A percentile compares a stretch with the other conserved stretches of the same genome.
These are phyloP conservation scores for Myrmophylax atrothorax DNA, from an alignment of 2,113 vertebrate genomes.

Conservation along the genomic window DNA sequence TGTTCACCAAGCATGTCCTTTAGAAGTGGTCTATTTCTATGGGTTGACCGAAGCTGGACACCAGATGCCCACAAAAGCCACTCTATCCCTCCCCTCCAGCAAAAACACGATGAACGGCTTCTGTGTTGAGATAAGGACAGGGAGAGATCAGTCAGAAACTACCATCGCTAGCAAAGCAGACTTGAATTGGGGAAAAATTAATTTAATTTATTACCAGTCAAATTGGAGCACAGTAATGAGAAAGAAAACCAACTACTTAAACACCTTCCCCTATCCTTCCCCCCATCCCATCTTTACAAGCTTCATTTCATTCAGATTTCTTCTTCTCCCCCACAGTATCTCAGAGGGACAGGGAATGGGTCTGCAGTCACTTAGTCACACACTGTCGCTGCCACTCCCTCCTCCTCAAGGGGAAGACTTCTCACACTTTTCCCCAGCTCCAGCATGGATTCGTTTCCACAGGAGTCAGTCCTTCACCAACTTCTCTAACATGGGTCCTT, in stretches of 20 bases:
- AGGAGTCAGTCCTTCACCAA: background rate
- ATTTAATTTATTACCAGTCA: background rate
- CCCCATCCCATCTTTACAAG: background rate
- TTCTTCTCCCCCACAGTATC: background rate
- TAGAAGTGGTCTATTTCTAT: background rate
- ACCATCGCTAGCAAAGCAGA: background rate
- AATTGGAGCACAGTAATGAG: background rate
- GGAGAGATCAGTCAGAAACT: background rate
- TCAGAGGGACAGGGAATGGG: no score
- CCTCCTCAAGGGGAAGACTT: background rate
- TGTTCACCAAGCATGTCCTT: background rate
- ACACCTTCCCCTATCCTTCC: background rate
- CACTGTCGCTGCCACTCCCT: background rate
- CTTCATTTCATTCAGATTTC: background rate
- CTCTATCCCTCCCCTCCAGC: background rate
- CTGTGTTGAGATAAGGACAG: background rate
- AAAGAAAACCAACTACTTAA: background rate
- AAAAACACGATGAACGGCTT: background rate
- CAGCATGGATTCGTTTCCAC: background rate
- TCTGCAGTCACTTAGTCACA: background rate
- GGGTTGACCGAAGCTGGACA: background rate
- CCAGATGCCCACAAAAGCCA: background rate
- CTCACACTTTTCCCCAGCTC: background rate
- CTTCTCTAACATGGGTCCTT: background rate
- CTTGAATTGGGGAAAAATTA: background rate